Conservation (phyloP, 2,113 vertebrate species). For the Campylomormyrus tamandua region DNA sequence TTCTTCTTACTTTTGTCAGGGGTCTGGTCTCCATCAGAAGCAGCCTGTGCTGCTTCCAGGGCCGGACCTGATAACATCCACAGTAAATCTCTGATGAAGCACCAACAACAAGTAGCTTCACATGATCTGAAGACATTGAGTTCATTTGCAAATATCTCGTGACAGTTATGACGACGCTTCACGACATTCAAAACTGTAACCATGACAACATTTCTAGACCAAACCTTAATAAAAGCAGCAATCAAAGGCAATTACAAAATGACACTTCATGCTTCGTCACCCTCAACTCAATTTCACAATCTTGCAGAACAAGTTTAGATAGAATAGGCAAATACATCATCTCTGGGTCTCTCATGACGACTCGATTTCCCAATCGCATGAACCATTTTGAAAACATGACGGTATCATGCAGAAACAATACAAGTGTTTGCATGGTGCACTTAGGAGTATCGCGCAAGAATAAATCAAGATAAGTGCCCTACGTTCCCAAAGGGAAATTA, state of each 20-base stretch:
- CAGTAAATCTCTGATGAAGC: background rate
- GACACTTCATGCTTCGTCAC: background rate
- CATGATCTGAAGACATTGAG: background rate
- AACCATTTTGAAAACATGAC: background rate
- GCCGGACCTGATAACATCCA: slow-evolving; percentile 49
- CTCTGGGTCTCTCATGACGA: background rate
- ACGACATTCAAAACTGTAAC: background rate
- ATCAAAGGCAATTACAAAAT: background rate
- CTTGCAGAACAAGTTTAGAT: background rate
- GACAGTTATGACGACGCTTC: background rate
- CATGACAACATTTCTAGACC: background rate
- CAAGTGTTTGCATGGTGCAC: background rate
- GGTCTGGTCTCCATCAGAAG: slow-evolving; percentile 68
- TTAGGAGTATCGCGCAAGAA: background rate
- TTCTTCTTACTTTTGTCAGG: slow-evolving; percentile 79
- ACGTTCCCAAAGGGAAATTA: background rate
- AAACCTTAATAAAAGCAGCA: background rate
- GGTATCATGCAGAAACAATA: background rate
- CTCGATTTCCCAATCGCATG: background rate
- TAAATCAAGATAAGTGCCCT: background rate
- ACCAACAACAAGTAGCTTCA: background rate
- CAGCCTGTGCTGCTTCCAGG: slow-evolving; percentile 61
- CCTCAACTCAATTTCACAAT: background rate
- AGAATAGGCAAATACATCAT: background rate
- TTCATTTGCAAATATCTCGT: background rate